phyloP scores from a whole-genome alignment of 2,888 invertebrate genomes.

The Sinopyrophorus schimmeli region DNA sequence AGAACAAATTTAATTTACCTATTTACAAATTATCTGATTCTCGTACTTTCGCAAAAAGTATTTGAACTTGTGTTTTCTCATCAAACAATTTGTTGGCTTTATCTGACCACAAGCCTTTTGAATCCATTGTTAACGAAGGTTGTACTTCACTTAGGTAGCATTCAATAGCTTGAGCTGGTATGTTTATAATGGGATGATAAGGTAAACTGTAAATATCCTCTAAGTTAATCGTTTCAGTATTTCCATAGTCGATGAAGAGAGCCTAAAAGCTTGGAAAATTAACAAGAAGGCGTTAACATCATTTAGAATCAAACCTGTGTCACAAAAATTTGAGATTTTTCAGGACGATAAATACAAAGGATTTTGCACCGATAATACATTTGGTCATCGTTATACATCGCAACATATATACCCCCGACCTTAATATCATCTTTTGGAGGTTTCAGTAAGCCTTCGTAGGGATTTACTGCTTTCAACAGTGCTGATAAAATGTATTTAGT shows the following conservation, averaged over 20 bases:
- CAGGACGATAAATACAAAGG: constrained; percentile 51
- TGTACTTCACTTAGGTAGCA: constrained; percentile 71
- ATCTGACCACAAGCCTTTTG: constrained; percentile 65
- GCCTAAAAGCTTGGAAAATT: constrained; percentile 58
- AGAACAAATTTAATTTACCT: constrained; percentile 5
- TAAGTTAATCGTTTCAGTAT: constrained; percentile 56
- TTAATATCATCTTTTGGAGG: constrained; percentile 44
- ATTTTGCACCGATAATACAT: constrained; percentile 64
- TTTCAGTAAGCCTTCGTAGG: no score
- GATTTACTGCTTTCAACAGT: constrained; percentile 33
- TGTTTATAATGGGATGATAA: constrained; percentile 33
- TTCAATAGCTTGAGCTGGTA: constrained; percentile 69
- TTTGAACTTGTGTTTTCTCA: constrained; percentile 47
- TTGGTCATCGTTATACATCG: constrained; percentile 58
- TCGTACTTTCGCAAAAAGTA: constrained; percentile 57
- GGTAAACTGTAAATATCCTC: constrained; percentile 56
- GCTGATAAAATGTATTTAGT: constrained; percentile 41
- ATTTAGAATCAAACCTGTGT: constrained; percentile 18
- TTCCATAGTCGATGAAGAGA: constrained; percentile 80
- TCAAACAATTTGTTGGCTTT: constrained; percentile 59
- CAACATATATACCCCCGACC: constrained; percentile 62
- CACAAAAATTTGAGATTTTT: constrained; percentile 46
- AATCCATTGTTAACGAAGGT: constrained; percentile 66
- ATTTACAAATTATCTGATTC: constrained; percentile 7
- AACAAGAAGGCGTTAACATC: not conserved